Percentiles rank a stretch among this genome's conserved stretches.
phyloP scores from a whole-genome alignment of 2,888 invertebrate genomes.

The Tillus elongatus region DNA sequence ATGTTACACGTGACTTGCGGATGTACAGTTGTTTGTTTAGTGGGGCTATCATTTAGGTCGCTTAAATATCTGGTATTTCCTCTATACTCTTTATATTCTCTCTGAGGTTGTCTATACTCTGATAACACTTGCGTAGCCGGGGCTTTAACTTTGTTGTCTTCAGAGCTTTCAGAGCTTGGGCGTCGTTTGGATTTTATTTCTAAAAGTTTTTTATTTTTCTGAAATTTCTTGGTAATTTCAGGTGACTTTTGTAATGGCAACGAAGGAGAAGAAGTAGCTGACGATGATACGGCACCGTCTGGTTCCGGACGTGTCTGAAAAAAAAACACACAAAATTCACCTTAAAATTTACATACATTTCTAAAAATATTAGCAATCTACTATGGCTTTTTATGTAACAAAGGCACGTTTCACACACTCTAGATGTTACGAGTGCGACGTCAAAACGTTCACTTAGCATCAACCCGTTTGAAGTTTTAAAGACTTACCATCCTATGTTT shows the following conservation, averaged over 20 bases:
- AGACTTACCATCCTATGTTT: too few relatives aligned
- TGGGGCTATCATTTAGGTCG: slow-evolving; percentile 25
- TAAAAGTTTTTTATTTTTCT: slow-evolving; percentile 16
- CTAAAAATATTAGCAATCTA: too few relatives aligned
- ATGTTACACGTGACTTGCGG: slow-evolving; percentile 52
- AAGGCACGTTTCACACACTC: too few relatives aligned
- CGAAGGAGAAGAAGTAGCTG: slow-evolving; percentile 47
- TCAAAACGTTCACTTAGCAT: too few relatives aligned
- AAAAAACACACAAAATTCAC: too few relatives aligned
- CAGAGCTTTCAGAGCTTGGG: slow-evolving; percentile 24
- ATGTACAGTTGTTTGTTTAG: slow-evolving; percentile 44
- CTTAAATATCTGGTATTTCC: slow-evolving; percentile 28
- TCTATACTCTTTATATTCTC: slow-evolving; percentile 47
- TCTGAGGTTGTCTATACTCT: slow-evolving; percentile 47
- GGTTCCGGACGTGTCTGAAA: slow-evolving; percentile 57
- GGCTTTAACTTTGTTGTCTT: slow-evolving; percentile 42
- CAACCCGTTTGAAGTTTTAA: too few relatives aligned
- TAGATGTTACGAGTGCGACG: too few relatives aligned
- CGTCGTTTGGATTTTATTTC: slow-evolving; percentile 25
- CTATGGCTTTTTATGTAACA: too few relatives aligned
- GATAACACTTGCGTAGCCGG: slow-evolving; percentile 49
- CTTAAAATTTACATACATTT: too few relatives aligned
- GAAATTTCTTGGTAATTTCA: slow-evolving; percentile 17
- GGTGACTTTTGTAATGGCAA: slow-evolving; percentile 21
- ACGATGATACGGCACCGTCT: slow-evolving; percentile 59